These are phyloP conservation scores for Neoaliturus tenellus DNA, from an alignment of 2,888 invertebrate species.

Conservation along the genomic window DNA sequence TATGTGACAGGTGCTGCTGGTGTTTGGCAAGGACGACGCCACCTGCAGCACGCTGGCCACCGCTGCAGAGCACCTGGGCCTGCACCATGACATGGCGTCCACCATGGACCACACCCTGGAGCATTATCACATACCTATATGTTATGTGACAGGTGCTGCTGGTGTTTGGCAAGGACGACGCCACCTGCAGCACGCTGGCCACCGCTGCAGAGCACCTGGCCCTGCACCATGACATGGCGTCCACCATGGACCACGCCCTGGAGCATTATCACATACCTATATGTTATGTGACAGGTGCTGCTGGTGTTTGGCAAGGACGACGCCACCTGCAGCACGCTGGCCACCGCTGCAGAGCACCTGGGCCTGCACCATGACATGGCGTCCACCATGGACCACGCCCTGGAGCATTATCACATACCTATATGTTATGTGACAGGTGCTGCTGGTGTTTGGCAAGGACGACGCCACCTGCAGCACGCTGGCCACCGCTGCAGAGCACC, in stretches of 20 bases:
- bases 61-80: conserved; percentile 54
- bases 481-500: too few species aligned
- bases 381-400: conserved; percentile 46
- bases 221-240: conserved; percentile 37
- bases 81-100: conserved; percentile 42
- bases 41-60: conserved; percentile 47
- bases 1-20: conserved; percentile 53
- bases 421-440: too few species aligned
- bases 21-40: conserved; percentile 54
- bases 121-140: conserved; percentile 2
- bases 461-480: too few species aligned
- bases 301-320: conserved; percentile 55
- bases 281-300: conserved; percentile 51
- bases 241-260: conserved; percentile 46
- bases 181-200: conserved; percentile 48
- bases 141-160: conserved; percentile 52
- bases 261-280: conserved; percentile 51
- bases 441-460: too few species aligned
- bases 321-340: conserved; percentile 46
- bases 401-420: conserved; percentile 44
- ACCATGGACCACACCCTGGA: conserved; percentile 48
- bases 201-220: conserved; percentile 53
- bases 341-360: conserved; percentile 51
- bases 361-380: conserved; percentile 46
- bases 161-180: conserved; percentile 55